Evolutionary conservation across 23 tunicate species (phyloP), one percentile per base, ranked within the genome.

Genomic region (Ascidia mentula): DNA sequence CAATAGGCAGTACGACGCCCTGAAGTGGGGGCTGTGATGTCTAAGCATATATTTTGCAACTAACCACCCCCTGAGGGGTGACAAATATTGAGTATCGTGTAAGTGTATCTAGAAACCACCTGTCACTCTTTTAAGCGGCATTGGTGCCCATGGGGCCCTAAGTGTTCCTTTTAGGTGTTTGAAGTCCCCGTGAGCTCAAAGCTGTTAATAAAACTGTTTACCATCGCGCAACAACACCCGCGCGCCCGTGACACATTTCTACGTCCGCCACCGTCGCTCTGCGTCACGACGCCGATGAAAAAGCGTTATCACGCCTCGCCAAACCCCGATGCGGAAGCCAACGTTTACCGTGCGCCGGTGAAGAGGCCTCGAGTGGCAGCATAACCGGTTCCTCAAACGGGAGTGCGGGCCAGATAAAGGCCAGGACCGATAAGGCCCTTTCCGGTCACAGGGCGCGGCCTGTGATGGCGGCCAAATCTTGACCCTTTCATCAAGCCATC

Each of bases 331-430:
- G 22, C 65, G 65, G 65, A 53, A 53, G 65, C 13, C 28, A 53
- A 53, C 12, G 65, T 53, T 53, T 53, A 28, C 65, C 65, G 65
- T 20, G 24, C 24, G 28, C 28, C 24, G 65, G 24, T 53, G 65
- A 53, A 53, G 65, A 53, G 65, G 22, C 65, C 28, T 53, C 24
- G 65, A 53, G 65, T 53, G 65, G 65, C 24, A 3, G 13, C 65
- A 26, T 20, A 53, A 53, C 65, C 65, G 13, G 28, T 53, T 53
- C 65, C 65, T 53, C 65, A 53, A 53, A 53, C 65, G 65, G 4
- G 22, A n/a, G n/a, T 28, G 65, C 65, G 65, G 28, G 13, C 65
- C 65, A 53, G 65, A 53, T 53, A 53, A 53, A 53, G 65, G 65
- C 7, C 2, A 53, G 13, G 65, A 6, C 4, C 65, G 65, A 53